phyloP scores from a whole-genome alignment of 2,888 invertebrate species.

The Drosophila picticornis region DNA sequence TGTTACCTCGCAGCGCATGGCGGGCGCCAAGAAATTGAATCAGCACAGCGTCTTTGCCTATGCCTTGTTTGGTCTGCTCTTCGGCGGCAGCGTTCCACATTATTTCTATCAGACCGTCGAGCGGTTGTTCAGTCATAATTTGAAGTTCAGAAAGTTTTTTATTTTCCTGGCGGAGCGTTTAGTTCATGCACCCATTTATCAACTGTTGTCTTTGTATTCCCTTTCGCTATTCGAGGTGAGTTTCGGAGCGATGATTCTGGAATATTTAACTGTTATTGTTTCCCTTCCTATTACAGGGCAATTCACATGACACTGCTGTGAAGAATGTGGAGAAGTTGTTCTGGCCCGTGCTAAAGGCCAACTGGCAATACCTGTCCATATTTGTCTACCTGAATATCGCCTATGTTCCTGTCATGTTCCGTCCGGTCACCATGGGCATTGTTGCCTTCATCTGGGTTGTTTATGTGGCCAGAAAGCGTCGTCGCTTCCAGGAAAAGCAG shows the following conservation, averaged over 20 bases:
- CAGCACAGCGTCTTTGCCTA: slow-evolving; percentile 90
- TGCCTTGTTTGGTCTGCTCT: slow-evolving; percentile 91
- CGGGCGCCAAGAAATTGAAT: slow-evolving; percentile 88
- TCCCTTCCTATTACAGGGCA: slow-evolving; percentile 86
- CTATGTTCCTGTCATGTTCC: slow-evolving; percentile 91
- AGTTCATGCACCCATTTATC: slow-evolving; percentile 90
- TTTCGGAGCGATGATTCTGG: background rate
- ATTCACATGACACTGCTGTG: slow-evolving; percentile 88
- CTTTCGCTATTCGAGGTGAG: slow-evolving; percentile 90
- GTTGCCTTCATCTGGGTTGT: slow-evolving; percentile 92
- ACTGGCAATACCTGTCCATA: slow-evolving; percentile 91
- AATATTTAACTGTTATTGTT: background rate
- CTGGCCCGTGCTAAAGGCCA: slow-evolving; percentile 89
- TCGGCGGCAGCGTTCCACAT: slow-evolving; percentile 92
- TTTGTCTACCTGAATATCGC: slow-evolving; percentile 91
- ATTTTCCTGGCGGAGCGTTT: slow-evolving; percentile 90
- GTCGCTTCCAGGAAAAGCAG: slow-evolving; percentile 85
- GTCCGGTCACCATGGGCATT: slow-evolving; percentile 91
- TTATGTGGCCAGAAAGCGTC: slow-evolving; percentile 89
- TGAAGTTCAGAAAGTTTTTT: slow-evolving; percentile 86
- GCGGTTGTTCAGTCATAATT: slow-evolving; percentile 87
- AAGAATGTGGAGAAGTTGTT: slow-evolving; percentile 89
- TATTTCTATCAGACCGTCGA: slow-evolving; percentile 90
- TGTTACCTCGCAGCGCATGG: slow-evolving; percentile 89
- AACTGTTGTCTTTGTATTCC: slow-evolving; percentile 90